These are phyloP conservation scores for Barypeithes pellucidus DNA, from an alignment of 2,888 invertebrate genomes.

Conservation along the genomic window DNA sequence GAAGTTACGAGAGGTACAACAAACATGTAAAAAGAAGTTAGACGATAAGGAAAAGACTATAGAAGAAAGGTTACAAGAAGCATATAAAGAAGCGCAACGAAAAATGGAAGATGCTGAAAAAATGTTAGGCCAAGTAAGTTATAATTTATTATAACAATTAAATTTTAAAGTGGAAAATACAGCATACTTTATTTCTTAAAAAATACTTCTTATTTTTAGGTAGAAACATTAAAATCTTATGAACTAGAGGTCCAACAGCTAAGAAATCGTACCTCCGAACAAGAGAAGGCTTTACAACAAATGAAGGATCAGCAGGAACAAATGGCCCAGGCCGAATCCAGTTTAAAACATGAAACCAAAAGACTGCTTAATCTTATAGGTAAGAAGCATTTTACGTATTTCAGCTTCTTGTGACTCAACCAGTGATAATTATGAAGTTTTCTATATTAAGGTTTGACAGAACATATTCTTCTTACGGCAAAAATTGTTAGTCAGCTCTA, in stretches of 20 bases:
- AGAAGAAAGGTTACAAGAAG: constrained; percentile 72
- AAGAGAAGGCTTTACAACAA: constrained; percentile 74
- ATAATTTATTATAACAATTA: not conserved
- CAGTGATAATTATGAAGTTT: no score
- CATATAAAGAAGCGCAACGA: constrained; percentile 67
- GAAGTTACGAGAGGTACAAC: constrained; percentile 86
- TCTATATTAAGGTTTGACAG: no score
- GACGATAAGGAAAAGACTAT: constrained; percentile 77
- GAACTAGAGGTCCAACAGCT: constrained; percentile 75
- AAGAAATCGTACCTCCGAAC: constrained; percentile 75
- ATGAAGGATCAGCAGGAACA: constrained; percentile 75
- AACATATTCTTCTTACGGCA: no score
- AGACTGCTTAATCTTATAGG: constrained; percentile 61
- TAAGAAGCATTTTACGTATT: no score
- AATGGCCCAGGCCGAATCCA: constrained; percentile 74
- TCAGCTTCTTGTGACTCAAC: no score
- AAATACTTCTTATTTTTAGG: constrained; percentile 60
- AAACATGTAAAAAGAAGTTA: constrained; percentile 77
- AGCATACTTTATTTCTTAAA: not conserved
- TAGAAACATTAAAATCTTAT: constrained; percentile 73
- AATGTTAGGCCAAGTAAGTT: constrained; percentile 66
- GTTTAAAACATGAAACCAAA: constrained; percentile 73
- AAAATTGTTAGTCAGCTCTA: no score
- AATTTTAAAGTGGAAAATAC: not conserved
- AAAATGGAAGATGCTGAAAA: constrained; percentile 68